Evolutionary conservation across 2,113 vertebrate genomes (phyloP).

Genomic region (Steatornis caripensis): DNA sequence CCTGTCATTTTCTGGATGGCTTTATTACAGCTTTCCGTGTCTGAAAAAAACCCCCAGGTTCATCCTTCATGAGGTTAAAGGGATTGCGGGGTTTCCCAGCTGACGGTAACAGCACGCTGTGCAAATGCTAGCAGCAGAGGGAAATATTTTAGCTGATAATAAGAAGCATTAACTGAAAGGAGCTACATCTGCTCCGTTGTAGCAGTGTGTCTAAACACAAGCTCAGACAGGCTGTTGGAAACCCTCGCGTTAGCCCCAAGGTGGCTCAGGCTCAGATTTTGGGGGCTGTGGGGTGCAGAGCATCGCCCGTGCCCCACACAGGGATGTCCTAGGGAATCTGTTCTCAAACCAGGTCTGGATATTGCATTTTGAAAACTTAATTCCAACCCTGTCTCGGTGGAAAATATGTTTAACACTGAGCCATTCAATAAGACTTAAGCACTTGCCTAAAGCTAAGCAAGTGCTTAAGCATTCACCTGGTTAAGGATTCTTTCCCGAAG

Average conservation of each 20-base stretch:
- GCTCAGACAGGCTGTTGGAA: neutral
- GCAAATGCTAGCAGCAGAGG: neutral
- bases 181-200: neutral
- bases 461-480: conserved; percentile 20
- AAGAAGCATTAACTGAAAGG: neutral
- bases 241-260: rapidly evolving
- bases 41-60: neutral
- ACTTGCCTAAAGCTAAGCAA: neutral
- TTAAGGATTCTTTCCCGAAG: conserved; percentile 27
- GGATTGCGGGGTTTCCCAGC: conserved; percentile 36
- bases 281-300: neutral
- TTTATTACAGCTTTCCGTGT: conserved; percentile 67
- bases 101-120: neutral
- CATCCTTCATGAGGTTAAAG: conserved; percentile 19
- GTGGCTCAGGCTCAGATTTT: neutral
- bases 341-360: neutral
- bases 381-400: neutral
- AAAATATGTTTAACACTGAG: neutral
- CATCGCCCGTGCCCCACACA: rapidly evolving
- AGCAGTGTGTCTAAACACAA: neutral
- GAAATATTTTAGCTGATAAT: conserved; percentile 34
- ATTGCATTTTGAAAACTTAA: neutral
- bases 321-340: neutral
- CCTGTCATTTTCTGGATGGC: conserved; percentile 76
- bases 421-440: neutral